Conservation (phyloP, 2,888 invertebrate genomes). For the Cerastoderma edule region DNA sequence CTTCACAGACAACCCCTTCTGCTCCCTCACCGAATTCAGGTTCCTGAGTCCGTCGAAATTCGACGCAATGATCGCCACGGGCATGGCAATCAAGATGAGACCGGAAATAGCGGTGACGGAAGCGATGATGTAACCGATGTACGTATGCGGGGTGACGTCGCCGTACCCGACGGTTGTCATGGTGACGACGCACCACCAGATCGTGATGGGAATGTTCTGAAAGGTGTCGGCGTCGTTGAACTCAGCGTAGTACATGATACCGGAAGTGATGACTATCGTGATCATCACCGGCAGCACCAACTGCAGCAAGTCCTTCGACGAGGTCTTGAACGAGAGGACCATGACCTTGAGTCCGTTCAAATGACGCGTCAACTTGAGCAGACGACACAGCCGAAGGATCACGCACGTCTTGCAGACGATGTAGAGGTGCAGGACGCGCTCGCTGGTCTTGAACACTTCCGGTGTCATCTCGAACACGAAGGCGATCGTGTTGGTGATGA, state of each 20-base stretch:
- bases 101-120: slow-evolving; percentile 64
- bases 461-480: slow-evolving; percentile 22
- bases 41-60: slow-evolving; percentile 67
- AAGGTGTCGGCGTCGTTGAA: slow-evolving; percentile 52
- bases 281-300: slow-evolving; percentile 69
- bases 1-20: too few relatives aligned
- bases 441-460: not conserved
- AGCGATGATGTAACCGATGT: slow-evolving; percentile 62
- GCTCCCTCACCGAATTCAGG: slow-evolving; percentile 38
- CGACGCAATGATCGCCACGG: slow-evolving; percentile 70
- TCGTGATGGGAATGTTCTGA: slow-evolving; percentile 63
- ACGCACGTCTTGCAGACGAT: slow-evolving; percentile 25
- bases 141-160: slow-evolving; percentile 62
- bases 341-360: slow-evolving; percentile 66
- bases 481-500: slow-evolving; percentile 41
- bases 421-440: slow-evolving; percentile 25
- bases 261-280: slow-evolving; percentile 71
- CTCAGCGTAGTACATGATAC: slow-evolving; percentile 73
- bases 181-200: slow-evolving; percentile 78
- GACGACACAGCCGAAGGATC: slow-evolving; percentile 41
- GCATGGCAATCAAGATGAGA: slow-evolving; percentile 65
- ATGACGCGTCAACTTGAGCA: slow-evolving; percentile 42
- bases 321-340: slow-evolving; percentile 68
- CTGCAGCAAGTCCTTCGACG: slow-evolving; percentile 68
- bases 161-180: slow-evolving; percentile 79